phyloP scores from a whole-genome alignment of 2,797 vertebrate genomes.

The Phalanger gymnotis region DNA sequence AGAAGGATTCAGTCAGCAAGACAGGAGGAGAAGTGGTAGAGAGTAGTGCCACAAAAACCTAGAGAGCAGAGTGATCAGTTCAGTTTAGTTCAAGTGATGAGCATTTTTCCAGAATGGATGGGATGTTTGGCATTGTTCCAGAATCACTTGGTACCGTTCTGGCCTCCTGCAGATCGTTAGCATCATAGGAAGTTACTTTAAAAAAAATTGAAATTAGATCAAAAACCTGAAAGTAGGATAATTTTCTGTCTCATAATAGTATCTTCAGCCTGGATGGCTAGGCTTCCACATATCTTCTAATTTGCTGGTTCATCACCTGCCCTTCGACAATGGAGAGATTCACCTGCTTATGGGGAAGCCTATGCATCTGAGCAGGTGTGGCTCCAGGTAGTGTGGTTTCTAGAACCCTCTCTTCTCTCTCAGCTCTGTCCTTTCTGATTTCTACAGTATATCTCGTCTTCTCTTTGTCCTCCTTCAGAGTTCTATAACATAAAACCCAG shows the following conservation, averaged over 20 bases:
- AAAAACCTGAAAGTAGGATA: background rate
- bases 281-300: background rate
- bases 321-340: background rate
- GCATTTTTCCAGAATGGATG: background rate
- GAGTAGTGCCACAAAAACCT: background rate
- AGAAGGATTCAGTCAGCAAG: background rate
- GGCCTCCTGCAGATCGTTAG: background rate
- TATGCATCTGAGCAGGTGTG: background rate
- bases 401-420: background rate
- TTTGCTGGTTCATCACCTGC: background rate
- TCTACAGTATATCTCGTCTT: background rate
- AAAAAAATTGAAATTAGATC: slow-evolving; percentile 3
- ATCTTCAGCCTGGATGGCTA: background rate
- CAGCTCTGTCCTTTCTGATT: background rate
- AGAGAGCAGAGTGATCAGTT: background rate
- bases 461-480: background rate
- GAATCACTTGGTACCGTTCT: background rate
- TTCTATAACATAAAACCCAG: background rate
- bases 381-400: background rate
- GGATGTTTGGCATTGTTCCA: background rate
- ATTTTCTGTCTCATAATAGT: background rate
- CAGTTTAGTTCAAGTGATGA: background rate
- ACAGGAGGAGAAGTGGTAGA: background rate
- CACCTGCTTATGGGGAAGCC: background rate
- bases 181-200: background rate